These are phyloP conservation scores for Oryctolagus cuniculus DNA, from an alignment of 2,113 vertebrate genomes.

Conservation along the genomic window DNA sequence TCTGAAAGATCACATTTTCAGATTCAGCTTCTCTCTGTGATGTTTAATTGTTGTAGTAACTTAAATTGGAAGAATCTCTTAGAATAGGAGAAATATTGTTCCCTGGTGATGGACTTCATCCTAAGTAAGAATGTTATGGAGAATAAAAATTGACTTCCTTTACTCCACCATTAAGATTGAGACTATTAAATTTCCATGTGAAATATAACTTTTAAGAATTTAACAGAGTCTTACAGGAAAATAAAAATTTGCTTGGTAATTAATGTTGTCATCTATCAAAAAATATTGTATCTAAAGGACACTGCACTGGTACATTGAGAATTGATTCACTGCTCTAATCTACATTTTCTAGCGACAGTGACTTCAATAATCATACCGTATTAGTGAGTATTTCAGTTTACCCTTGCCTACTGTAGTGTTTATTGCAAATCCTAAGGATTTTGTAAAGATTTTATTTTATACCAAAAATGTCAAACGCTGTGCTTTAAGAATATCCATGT, in stretches of 20 bases:
- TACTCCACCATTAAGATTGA: constrained; percentile 12
- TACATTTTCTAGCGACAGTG: constrained; percentile 78
- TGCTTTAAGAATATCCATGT: constrained; percentile 84
- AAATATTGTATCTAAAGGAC: constrained; percentile 41
- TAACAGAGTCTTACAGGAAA: constrained; percentile 68
- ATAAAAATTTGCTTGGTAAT: constrained; percentile 21
- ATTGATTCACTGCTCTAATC: constrained; percentile 76
- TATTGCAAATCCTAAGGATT: constrained; percentile 82
- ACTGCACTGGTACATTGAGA: constrained; percentile 59
- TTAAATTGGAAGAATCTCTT: constrained; percentile 71
- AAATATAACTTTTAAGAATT: constrained; percentile 63
- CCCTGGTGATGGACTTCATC: constrained; percentile 19
- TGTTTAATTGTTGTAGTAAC: constrained; percentile 37
- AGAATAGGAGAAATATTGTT: constrained; percentile 64
- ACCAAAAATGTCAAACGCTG: constrained; percentile 89
- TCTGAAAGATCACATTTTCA: constrained; percentile 50
- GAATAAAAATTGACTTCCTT: constrained; percentile 46
- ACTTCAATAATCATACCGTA: constrained; percentile 83
- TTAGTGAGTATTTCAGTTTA: constrained; percentile 82
- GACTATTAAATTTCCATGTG: constrained; percentile 54
- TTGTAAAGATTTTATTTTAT: constrained; percentile 84
- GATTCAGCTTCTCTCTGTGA: constrained; percentile 51
- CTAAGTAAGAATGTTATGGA: background rate
- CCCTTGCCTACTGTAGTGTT: constrained; percentile 77
- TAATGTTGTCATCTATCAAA: constrained; percentile 78